phyloP scores from a whole-genome alignment of 2,888 invertebrate genomes.

The Molorchus minor region DNA sequence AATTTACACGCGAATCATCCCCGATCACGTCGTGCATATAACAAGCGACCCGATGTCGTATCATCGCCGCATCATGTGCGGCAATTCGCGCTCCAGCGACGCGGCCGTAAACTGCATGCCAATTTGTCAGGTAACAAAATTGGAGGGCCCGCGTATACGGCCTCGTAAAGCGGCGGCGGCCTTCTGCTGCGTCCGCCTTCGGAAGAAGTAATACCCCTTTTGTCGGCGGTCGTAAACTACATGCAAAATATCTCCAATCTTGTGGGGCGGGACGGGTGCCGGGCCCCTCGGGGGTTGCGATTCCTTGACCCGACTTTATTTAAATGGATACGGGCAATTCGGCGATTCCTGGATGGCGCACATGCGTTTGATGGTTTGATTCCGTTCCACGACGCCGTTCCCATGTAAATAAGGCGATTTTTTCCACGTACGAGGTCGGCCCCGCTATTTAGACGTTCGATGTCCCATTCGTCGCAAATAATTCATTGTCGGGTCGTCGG shows the following conservation, averaged over 20 bases:
- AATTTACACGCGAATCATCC: too few relatives aligned
- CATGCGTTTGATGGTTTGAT: conserved; percentile 25
- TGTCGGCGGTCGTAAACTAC: conserved; percentile 19
- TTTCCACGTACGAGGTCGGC: conserved; percentile 8
- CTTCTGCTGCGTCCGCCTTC: background rate
- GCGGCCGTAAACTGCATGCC: conserved; percentile 26
- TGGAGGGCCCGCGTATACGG: background rate
- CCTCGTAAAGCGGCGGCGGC: conserved; percentile 10
- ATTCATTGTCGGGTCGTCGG: conserved; percentile 1
- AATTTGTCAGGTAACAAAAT: conserved; percentile 33
- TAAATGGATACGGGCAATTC: conserved; percentile 26
- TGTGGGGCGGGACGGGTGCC: conserved; percentile 8
- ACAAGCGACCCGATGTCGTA: too few relatives aligned
- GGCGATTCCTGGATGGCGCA: conserved; percentile 13
- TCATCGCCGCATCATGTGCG: conserved; percentile 6
- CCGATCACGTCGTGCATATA: too few relatives aligned
- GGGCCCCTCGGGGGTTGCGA: too few relatives aligned
- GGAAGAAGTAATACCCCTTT: conserved; percentile 20
- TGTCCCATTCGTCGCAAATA: background rate
- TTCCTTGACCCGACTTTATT: conserved; percentile 26
- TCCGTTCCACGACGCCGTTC: conserved; percentile 6
- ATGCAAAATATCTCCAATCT: conserved; percentile 25
- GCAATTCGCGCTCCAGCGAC: conserved; percentile 11
- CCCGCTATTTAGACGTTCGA: conserved; percentile 3
- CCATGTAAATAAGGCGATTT: conserved; percentile 23